phyloP scores from a whole-genome alignment of 23 tunicate species.

The Ciona savignyi region DNA sequence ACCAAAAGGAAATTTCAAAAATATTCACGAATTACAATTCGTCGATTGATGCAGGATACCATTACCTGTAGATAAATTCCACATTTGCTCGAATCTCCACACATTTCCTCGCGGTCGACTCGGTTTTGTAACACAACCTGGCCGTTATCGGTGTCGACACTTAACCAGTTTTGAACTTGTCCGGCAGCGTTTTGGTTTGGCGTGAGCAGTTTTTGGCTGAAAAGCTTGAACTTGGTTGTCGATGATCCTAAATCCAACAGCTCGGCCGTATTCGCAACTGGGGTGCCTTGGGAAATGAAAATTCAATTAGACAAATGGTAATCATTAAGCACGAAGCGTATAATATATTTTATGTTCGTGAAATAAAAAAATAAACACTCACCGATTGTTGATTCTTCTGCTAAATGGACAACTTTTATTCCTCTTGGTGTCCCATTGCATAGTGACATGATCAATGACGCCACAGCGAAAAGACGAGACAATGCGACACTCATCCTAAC shows the following conservation, averaged over 20 bases:
- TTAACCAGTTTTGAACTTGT: constrained; percentile 23
- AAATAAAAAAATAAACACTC: background rate
- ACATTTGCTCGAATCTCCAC: constrained; percentile 30
- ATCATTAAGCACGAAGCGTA: background rate
- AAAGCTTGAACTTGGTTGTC: constrained; percentile 6
- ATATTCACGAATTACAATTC: background rate
- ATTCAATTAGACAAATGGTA: background rate
- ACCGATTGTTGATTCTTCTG: constrained; percentile 8
- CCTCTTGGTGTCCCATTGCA: background rate
- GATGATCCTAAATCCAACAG: constrained; percentile 5
- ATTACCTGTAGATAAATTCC: constrained; percentile 38
- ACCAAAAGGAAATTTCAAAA: background rate
- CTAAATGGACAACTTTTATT: background rate
- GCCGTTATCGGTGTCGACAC: constrained; percentile 26
- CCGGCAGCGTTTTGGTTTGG: background rate
- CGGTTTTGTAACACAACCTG: constrained; percentile 11
- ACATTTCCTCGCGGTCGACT: constrained; percentile 56
- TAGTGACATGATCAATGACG: background rate
- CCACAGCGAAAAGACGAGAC: background rate
- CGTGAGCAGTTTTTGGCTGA: constrained; percentile 3
- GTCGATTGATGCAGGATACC: background rate
- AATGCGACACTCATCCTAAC: background rate
- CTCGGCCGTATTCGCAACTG: constrained; percentile 1
- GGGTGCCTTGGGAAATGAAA: constrained; percentile 1
- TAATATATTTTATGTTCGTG: no score